These are phyloP conservation scores for Heteromyza rotundicornis DNA, from an alignment of 2,888 invertebrate genomes.

Conservation along the genomic window DNA sequence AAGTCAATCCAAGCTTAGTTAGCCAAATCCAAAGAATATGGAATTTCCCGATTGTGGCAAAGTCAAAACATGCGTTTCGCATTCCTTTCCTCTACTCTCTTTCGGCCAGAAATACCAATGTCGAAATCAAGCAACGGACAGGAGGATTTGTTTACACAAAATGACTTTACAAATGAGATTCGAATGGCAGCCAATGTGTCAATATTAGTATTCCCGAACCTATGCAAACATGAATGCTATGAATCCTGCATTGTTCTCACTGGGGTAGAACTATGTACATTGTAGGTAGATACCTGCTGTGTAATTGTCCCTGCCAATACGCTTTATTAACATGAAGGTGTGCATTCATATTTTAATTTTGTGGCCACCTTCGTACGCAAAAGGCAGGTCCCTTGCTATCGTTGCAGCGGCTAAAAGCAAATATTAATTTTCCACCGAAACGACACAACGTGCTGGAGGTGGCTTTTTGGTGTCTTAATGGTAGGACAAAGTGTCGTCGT, in stretches of 20 bases:
- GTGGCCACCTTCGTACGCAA: slow-evolving; percentile 41
- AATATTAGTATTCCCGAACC: slow-evolving; percentile 50
- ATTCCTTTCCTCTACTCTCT: slow-evolving; percentile 16
- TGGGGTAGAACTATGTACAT: not conserved
- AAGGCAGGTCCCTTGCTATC: not conserved
- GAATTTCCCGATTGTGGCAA: slow-evolving; percentile 39
- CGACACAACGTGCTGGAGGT: slow-evolving; percentile 42
- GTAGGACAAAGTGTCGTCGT: slow-evolving; percentile 22
- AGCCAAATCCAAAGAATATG: slow-evolving; percentile 15
- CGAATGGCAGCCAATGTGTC: slow-evolving; percentile 43
- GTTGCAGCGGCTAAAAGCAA: slow-evolving; percentile 28
- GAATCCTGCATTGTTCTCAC: not conserved
- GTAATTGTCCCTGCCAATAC: not conserved
- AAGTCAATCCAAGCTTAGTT: slow-evolving; percentile 47
- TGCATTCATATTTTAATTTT: slow-evolving; percentile 47
- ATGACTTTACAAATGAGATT: slow-evolving; percentile 60
- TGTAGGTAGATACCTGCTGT: not conserved
- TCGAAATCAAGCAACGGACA: slow-evolving; percentile 31
- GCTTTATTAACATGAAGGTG: slow-evolving; percentile 30
- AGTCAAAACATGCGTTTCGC: slow-evolving; percentile 52
- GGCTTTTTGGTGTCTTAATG: slow-evolving; percentile 25
- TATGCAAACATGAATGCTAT: slow-evolving; percentile 41
- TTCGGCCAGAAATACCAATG: slow-evolving; percentile 10
- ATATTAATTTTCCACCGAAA: slow-evolving; percentile 21
- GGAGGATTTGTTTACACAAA: slow-evolving; percentile 55